phyloP scores from a whole-genome alignment of 92 coral and sea anemone genomes.

The Palythoa heliodiscus region DNA sequence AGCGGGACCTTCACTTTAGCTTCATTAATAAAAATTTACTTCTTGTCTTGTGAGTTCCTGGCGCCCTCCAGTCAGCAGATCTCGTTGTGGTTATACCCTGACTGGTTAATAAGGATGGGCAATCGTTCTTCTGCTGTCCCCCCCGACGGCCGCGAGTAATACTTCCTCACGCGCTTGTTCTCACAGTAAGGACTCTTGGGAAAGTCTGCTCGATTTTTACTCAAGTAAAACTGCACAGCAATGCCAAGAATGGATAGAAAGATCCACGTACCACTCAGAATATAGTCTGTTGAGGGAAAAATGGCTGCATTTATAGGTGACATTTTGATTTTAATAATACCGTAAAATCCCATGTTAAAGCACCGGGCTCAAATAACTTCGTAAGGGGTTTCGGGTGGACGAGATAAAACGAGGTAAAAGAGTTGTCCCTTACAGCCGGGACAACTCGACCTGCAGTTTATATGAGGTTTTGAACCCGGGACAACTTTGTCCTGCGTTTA shows the following conservation, averaged over 20 bases:
- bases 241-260: constrained; percentile 72
- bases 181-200: constrained; percentile 77
- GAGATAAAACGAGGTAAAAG: too few species aligned
- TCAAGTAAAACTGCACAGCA: constrained; percentile 57
- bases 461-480: too few species aligned
- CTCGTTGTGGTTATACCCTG: constrained; percentile 45
- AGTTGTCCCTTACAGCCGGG: too few species aligned
- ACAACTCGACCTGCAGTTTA: too few species aligned
- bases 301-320: too few species aligned
- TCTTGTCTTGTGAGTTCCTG: constrained; percentile 14
- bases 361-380: too few species aligned
- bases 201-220: constrained; percentile 60
- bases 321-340: too few species aligned
- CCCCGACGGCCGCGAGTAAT: constrained; percentile 43
- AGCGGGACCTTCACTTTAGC: too few species aligned
- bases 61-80: constrained; percentile 57
- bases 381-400: too few species aligned
- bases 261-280: constrained; percentile 72
- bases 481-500: too few species aligned
- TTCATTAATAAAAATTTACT: too few species aligned
- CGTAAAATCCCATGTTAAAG: too few species aligned
- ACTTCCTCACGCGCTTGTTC: constrained; percentile 59
- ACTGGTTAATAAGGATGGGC: constrained; percentile 66
- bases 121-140: constrained; percentile 56
- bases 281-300: constrained; percentile 60